A percentile compares a stretch with the other conserved stretches of the same genome.
phyloP scores from a whole-genome alignment of 2,888 invertebrate species.

The Trichopoda pennipes region DNA sequence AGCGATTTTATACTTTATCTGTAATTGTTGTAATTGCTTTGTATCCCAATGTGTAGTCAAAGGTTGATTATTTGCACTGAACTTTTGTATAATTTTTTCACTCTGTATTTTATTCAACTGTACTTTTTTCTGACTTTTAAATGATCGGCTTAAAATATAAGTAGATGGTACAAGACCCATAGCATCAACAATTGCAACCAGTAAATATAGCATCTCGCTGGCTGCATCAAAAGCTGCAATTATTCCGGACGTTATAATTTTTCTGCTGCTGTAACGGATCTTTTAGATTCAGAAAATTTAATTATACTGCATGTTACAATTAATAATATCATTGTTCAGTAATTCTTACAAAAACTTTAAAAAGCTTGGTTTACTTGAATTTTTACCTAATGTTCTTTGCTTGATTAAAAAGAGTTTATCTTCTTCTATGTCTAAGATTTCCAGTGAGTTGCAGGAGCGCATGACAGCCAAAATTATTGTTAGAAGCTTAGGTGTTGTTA shows the following conservation, averaged over 20 bases:
- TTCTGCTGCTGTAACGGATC: neutral
- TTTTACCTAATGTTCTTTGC: too few relatives aligned
- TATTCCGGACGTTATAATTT: too few relatives aligned
- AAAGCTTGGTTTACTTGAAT: too few relatives aligned
- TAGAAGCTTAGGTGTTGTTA: too few relatives aligned
- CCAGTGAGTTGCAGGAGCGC: too few relatives aligned
- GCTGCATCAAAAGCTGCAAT: too few relatives aligned
- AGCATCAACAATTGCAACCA: too few relatives aligned
- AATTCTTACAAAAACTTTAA: too few relatives aligned
- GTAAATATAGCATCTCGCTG: too few relatives aligned
- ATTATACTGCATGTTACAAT: neutral
- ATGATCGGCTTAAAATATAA: neutral
- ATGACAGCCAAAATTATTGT: too few relatives aligned
- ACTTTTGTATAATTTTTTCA: conserved; percentile 1
- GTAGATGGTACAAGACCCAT: neutral
- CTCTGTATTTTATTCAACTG: neutral
- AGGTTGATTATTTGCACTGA: neutral
- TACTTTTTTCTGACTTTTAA: neutral
- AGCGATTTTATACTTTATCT: too few relatives aligned
- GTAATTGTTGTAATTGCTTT: too few relatives aligned
- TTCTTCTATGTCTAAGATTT: neutral
- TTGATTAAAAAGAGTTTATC: conserved; percentile 2
- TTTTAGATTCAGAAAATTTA: neutral
- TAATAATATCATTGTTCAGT: neutral
- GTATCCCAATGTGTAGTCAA: neutral